phyloP scores from a whole-genome alignment of 2,113 vertebrate genomes.

The Tachycineta bicolor region DNA sequence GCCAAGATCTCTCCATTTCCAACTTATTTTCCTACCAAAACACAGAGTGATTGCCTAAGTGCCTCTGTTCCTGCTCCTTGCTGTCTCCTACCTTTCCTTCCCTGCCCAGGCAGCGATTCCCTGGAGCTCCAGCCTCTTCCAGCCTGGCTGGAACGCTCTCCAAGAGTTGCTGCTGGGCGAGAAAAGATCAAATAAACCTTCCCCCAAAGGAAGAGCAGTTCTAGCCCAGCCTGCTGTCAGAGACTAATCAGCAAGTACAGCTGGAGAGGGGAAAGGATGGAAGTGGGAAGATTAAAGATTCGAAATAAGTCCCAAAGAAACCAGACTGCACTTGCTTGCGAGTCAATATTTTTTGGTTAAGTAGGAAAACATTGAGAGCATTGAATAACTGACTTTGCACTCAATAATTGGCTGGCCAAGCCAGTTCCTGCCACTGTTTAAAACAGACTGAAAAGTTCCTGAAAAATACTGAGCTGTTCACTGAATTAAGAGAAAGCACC shows the following conservation, averaged over 20 bases:
- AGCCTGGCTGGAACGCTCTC: not conserved
- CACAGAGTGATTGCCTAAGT: not conserved
- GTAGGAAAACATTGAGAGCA: not conserved
- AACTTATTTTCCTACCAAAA: not conserved
- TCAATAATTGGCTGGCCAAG: not conserved
- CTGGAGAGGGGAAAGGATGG: not conserved
- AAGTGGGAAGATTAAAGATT: conserved; percentile 4
- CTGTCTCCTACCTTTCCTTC: not conserved
- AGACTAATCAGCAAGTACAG: not conserved
- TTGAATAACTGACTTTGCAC: not conserved
- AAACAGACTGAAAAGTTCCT: not conserved
- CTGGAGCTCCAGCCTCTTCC: not conserved
- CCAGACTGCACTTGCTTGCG: not conserved
- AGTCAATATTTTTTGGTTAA: not conserved
- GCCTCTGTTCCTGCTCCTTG: not conserved
- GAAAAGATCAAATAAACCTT: not conserved
- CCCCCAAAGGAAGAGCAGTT: not conserved
- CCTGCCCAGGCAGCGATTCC: not conserved
- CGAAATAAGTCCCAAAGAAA: not conserved
- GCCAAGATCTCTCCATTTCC: not conserved
- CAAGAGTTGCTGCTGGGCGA: not conserved
- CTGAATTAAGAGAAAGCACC: not conserved
- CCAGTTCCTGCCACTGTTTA: not conserved
- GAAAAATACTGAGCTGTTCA: not conserved
- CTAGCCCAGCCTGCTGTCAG: not conserved